A percentile compares a stretch with the other conserved stretches of the same genome.
Conservation (phyloP, 2,797 vertebrate genomes). For the Galagoides demidoff region DNA sequence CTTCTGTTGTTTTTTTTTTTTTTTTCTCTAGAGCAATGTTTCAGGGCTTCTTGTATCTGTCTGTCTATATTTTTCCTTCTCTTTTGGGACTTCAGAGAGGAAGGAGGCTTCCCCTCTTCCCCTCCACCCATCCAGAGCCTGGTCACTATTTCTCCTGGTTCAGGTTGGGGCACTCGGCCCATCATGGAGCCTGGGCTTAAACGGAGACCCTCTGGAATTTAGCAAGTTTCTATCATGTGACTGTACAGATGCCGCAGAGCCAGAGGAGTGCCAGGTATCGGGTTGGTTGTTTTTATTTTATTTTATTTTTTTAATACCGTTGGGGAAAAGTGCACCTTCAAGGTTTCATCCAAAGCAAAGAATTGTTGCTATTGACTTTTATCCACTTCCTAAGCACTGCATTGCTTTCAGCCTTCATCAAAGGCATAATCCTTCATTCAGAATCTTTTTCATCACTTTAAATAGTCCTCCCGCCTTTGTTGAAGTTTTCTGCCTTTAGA, state of each 20-base stretch:
- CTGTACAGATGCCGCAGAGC: background rate
- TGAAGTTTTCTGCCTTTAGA: slow-evolving; percentile 70
- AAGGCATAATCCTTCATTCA: slow-evolving; percentile 69
- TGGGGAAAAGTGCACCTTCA: slow-evolving; percentile 48
- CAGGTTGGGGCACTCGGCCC: background rate
- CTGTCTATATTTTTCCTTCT: background rate
- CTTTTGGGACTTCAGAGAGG: background rate
- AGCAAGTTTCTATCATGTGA: background rate
- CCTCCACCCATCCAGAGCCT: fast-evolving
- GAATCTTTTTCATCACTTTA: slow-evolving; percentile 73
- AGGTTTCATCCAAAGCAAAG: slow-evolving; percentile 52
- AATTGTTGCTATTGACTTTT: slow-evolving; percentile 64
- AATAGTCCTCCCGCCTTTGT: slow-evolving; percentile 70
- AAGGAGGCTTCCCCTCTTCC: background rate
- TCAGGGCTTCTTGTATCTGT: background rate
- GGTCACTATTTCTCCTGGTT: background rate
- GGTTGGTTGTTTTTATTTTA: slow-evolving; percentile 58
- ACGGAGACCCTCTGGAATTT: background rate
- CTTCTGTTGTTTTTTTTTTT: background rate
- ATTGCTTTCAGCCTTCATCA: slow-evolving; percentile 74
- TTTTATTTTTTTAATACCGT: slow-evolving; percentile 61
- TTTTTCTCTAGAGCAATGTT: background rate
- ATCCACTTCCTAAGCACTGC: slow-evolving; percentile 70
- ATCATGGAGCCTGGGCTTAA: background rate
- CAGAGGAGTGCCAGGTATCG: background rate